Conservation (phyloP, 2,797 vertebrate species). For the Uromys caudimaculatus region DNA sequence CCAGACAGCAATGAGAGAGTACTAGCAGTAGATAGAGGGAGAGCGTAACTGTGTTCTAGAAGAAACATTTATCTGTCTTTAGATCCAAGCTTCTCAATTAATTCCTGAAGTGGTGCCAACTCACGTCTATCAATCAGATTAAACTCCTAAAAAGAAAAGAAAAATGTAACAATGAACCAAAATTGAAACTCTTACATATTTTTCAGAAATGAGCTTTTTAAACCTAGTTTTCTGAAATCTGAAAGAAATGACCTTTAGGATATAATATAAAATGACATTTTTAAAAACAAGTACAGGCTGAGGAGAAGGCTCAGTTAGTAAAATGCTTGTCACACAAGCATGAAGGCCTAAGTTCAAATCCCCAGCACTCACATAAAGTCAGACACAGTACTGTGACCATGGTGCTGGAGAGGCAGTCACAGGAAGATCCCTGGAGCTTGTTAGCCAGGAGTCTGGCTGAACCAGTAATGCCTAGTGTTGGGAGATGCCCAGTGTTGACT, state of each 20-base stretch:
- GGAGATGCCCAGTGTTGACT: not conserved
- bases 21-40: constrained; percentile 77
- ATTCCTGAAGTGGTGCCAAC: constrained; percentile 96
- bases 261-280: constrained; percentile 45
- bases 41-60: constrained; percentile 15
- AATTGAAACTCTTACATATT: constrained; percentile 49
- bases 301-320: not conserved
- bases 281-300: not conserved
- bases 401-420: not conserved
- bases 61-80: constrained; percentile 95
- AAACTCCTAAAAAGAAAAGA: constrained; percentile 91
- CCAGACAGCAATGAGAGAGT: constrained; percentile 72
- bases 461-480: not conserved
- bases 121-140: constrained; percentile 97
- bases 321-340: not conserved
- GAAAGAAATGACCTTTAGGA: constrained; percentile 30
- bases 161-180: constrained; percentile 29
- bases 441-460: not conserved
- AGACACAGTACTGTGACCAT: not conserved
- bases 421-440: not conserved
- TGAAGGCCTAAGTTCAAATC: not conserved
- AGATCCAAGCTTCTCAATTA: constrained; percentile 97
- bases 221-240: constrained; percentile 54
- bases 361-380: not conserved
- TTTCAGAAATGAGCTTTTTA: constrained; percentile 47